These are phyloP conservation scores for Symphodus melops DNA, from an alignment of 2,113 vertebrate genomes.

Conservation along the genomic window DNA sequence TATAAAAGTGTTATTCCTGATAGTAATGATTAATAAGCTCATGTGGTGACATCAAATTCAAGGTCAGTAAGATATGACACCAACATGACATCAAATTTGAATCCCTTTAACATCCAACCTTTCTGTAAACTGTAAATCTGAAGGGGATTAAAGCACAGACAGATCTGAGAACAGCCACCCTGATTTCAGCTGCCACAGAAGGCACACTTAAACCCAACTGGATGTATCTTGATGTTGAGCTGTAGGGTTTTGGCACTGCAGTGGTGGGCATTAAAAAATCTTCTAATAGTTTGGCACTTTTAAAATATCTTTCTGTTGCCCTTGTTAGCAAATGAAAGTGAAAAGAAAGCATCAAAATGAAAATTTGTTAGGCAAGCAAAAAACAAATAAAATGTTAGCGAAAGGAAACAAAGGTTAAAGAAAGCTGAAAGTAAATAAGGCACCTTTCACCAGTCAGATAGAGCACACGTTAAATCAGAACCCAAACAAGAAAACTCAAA, in stretches of 20 bases:
- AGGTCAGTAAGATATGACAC: neutral
- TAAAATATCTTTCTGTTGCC: slow-evolving; percentile 21
- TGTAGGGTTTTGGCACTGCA: slow-evolving; percentile 42
- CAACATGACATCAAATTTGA: neutral
- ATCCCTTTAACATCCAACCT: neutral
- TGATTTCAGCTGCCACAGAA: slow-evolving; percentile 12
- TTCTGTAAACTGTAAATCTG: neutral
- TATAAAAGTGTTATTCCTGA: too few species aligned
- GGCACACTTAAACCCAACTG: neutral
- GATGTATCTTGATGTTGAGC: slow-evolving; percentile 24
- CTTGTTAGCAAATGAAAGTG: slow-evolving; percentile 26
- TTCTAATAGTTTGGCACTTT: slow-evolving; percentile 54
- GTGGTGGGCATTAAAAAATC: slow-evolving; percentile 12
- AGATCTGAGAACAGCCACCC: slow-evolving; percentile 3
- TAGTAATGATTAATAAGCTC: too few species aligned
- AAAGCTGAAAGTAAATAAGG: slow-evolving; percentile 51
- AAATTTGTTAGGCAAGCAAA: slow-evolving; percentile 51
- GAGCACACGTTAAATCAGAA: slow-evolving; percentile 55
- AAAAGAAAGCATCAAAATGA: slow-evolving; percentile 57
- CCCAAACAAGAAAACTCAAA: slow-evolving; percentile 7
- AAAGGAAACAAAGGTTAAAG: slow-evolving; percentile 60
- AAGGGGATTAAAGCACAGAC: slow-evolving; percentile 5
- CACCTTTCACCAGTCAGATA: slow-evolving; percentile 27
- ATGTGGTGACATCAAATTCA: neutral
- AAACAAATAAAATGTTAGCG: slow-evolving; percentile 46